Evolutionary conservation across 2,797 vertebrate species (phyloP), one percentile per base, ranked within the genome.

Genomic region (Sardinella longiceps): DNA sequence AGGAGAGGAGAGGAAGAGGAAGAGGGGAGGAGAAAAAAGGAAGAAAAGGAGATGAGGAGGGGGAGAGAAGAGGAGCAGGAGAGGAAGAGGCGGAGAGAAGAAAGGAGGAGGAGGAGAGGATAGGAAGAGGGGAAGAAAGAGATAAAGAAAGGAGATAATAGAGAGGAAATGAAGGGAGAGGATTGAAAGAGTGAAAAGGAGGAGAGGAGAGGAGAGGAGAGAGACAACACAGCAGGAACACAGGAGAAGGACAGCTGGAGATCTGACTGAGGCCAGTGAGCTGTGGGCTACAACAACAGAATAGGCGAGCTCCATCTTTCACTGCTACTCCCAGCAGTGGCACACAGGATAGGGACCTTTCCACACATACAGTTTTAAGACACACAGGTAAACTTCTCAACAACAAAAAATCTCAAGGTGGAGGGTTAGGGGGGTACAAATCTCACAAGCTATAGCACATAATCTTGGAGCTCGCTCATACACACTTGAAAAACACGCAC

Each of bases 91-190:
- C n/a, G n/a, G n/a, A n/a, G n/a, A n/a, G n/a, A n/a, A 50, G 48
- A 15, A 50, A 15, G 12, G 48, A 28, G 66, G 66, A 5, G 10
- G 63, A 63, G 77, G 84, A 82, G 89, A 56, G 23, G 77, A 70
- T 18, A 2, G 11, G 11, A 25, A 18, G 2, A 25, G 11, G 11
- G 60, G 30, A 12, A 25, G 30, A 25, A 50, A 12, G 48, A 50
- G 5, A 66, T 25, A 14, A 5, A 10, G 30, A 25, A 25, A 20
- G 45, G n/a, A 56, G 4, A 63, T 12, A 33, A 58, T 45, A 85
- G 88, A 20, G 33, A 84, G 37, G 1, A 6, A 3, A 10, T 15
- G 63, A 33, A 10, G 58, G 28, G 28, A 25, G 25, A 12, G 30
- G 6, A 10, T 30, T 2, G 28, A 4, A 20, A 4, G 10, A 20